These are phyloP conservation scores for Dorcus parallelipipedus DNA, from an alignment of 2,888 invertebrate genomes.

Conservation along the genomic window DNA sequence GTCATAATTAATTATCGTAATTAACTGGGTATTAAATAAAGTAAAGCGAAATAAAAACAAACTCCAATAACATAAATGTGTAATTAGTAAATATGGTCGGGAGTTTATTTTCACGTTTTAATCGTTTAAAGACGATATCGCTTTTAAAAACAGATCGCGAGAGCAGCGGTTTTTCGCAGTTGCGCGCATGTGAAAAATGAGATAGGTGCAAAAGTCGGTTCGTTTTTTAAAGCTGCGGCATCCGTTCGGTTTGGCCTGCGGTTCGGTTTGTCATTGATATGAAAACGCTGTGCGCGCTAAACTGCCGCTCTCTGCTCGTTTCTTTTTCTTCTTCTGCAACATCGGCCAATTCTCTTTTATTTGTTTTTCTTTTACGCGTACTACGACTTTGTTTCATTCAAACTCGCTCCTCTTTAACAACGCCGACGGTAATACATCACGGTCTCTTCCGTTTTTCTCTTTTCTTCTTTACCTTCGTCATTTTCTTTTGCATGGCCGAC, in stretches of 20 bases:
- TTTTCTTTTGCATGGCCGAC: neutral
- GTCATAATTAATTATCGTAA: neutral
- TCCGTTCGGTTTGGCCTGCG: conserved; percentile 36
- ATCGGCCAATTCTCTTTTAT: conserved; percentile 4
- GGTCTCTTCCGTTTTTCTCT: conserved; percentile 5
- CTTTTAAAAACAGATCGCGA: conserved; percentile 37
- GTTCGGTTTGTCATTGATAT: conserved; percentile 39
- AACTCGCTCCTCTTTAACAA: neutral
- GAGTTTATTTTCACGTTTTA: conserved; percentile 29
- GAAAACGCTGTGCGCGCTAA: conserved; percentile 32
- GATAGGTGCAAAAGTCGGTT: conserved; percentile 35
- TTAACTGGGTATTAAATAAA: too few species aligned
- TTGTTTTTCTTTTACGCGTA: conserved; percentile 16
- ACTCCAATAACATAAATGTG: too few species aligned
- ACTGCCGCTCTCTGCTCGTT: neutral
- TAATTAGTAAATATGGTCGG: too few species aligned
- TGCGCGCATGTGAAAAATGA: conserved; percentile 39
- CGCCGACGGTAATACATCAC: conserved; percentile 1
- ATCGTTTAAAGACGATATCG: conserved; percentile 43
- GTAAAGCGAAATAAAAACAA: too few species aligned
- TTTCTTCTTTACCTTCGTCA: conserved; percentile 5
- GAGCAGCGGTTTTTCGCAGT: conserved; percentile 17
- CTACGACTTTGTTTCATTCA: conserved; percentile 2
- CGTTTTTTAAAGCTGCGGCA: conserved; percentile 46
- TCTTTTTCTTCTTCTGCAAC: conserved; percentile 17